Conservation (phyloP, 2,888 invertebrate genomes). For the Drosophila kokeensis region DNA sequence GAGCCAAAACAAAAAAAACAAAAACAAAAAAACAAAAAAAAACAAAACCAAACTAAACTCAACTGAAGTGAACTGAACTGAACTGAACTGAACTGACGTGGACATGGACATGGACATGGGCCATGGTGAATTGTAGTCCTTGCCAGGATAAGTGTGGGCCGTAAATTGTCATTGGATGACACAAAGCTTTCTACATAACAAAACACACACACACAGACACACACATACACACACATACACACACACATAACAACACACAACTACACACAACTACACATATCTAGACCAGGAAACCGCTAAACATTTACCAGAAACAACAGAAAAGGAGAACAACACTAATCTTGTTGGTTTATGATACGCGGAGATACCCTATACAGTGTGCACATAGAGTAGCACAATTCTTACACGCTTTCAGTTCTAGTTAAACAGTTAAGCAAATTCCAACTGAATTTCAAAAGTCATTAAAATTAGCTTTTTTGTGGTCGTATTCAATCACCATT, state of each 20-base stretch:
- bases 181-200: constrained; percentile 71
- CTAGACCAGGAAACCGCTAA: constrained; percentile 23
- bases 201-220: neutral
- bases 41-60: neutral
- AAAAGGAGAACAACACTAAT: neutral
- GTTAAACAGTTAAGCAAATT: neutral
- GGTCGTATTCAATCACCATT: neutral
- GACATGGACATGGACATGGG: constrained; percentile 16
- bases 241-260: neutral
- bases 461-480: too few species aligned
- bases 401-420: neutral
- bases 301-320: constrained; percentile 35
- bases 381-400: neutral
- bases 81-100: constrained; percentile 26
- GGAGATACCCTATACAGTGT: constrained; percentile 10
- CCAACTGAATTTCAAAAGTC: neutral
- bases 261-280: neutral
- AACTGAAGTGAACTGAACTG: constrained; percentile 13
- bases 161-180: constrained; percentile 79
- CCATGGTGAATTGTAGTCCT: constrained; percentile 6
- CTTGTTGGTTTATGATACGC: neutral
- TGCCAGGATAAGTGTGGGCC: constrained; percentile 19
- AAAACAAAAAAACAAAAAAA: neutral
- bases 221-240: constrained; percentile 2
- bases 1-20: constrained; percentile 8